Percentiles rank a stretch among this genome's conserved stretches.
phyloP scores from a whole-genome alignment of 1,140 invertebrate species.

The Papilio machaon region DNA sequence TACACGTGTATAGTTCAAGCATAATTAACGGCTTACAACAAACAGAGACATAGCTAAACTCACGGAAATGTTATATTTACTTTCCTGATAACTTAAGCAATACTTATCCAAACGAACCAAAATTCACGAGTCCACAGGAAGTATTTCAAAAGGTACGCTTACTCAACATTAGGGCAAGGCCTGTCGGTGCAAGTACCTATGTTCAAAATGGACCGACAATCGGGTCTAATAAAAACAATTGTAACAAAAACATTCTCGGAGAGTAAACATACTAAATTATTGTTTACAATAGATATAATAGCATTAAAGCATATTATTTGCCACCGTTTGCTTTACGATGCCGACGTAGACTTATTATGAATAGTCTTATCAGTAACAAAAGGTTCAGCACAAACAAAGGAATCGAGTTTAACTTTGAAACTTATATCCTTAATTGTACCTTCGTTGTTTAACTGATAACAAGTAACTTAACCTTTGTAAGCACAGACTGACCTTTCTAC shows the following conservation, averaged over 20 bases:
- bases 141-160: conserved; percentile 33
- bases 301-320: conserved; percentile 59
- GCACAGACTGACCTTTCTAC: conserved; percentile 29
- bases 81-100: conserved; percentile 11
- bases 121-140: conserved; percentile 17
- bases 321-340: conserved; percentile 59
- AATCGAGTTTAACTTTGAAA: conserved; percentile 40
- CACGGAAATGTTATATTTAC: conserved; percentile 6
- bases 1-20: not conserved
- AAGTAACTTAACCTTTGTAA: conserved; percentile 35
- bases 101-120: conserved; percentile 12
- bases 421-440: conserved; percentile 12
- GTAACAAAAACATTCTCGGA: conserved; percentile 46
- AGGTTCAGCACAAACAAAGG: conserved; percentile 32
- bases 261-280: conserved; percentile 56
- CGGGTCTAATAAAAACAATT: conserved; percentile 45
- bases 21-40: not conserved
- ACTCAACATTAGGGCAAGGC: conserved; percentile 6
- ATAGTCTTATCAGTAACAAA: conserved; percentile 42
- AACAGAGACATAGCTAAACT: not conserved
- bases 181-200: conserved; percentile 44
- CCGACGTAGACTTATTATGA: conserved; percentile 45
- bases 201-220: conserved; percentile 51
- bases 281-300: conserved; percentile 60
- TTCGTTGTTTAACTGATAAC: conserved; percentile 23